phyloP scores from a whole-genome alignment of 2,113 vertebrate genomes.

The Hippocampus comes region DNA sequence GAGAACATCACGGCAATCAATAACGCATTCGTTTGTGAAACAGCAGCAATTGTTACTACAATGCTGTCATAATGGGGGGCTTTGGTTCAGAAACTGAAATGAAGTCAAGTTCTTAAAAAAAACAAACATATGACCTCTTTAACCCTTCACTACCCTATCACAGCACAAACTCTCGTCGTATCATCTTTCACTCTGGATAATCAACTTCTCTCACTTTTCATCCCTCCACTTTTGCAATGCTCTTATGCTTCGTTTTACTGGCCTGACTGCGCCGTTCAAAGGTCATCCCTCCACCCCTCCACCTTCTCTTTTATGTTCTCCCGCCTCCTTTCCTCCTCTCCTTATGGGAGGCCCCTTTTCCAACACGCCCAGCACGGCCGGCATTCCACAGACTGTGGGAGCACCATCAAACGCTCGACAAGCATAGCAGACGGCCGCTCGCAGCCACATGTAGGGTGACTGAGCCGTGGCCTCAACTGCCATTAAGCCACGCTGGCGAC shows the following conservation, averaged over 20 bases:
- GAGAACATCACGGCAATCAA: constrained; percentile 10
- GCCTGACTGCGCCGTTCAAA: constrained; percentile 56
- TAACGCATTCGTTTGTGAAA: not conserved
- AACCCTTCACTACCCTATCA: constrained; percentile 19
- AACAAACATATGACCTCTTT: constrained; percentile 3
- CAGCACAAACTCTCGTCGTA: constrained; percentile 24
- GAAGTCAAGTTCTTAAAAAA: not conserved
- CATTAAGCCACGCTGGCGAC: constrained; percentile 34
- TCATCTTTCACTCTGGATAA: constrained; percentile 23
- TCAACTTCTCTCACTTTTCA: constrained; percentile 8
- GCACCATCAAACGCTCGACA: constrained; percentile 62
- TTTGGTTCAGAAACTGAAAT: constrained; percentile 5
- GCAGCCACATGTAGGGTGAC: constrained; percentile 23
- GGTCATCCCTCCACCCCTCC: constrained; percentile 44
- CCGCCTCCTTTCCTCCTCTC: constrained; percentile 42
- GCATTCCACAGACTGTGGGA: constrained; percentile 68
- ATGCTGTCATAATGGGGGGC: not conserved
- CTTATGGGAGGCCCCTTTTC: constrained; percentile 66
- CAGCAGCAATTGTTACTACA: not conserved
- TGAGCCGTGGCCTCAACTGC: constrained; percentile 56
- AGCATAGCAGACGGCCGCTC: constrained; percentile 36
- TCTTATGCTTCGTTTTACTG: constrained; percentile 41
- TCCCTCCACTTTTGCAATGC: constrained; percentile 16
- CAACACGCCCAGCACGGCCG: constrained; percentile 56
- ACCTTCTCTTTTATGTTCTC: constrained; percentile 18